Percentiles rank a stretch among this genome's conserved stretches.
Evolutionary conservation across 2,888 invertebrate genomes (phyloP).

Genomic region (Xylota sylvarum): DNA sequence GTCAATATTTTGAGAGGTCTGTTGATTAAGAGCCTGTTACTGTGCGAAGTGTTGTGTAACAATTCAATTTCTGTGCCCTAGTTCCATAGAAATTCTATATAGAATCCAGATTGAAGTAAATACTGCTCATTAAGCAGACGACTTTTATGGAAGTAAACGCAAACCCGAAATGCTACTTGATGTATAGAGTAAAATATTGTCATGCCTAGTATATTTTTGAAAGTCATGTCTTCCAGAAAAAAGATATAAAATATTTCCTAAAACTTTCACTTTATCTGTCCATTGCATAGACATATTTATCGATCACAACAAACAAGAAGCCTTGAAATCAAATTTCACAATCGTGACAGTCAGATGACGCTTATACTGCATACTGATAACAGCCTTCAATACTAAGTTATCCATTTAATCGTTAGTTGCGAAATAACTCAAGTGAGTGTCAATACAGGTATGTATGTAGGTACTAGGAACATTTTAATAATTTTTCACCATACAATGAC

Average conservation of each 20-base stretch:
- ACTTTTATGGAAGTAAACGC: no score
- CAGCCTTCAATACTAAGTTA: not conserved
- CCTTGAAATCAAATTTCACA: constrained; percentile 3
- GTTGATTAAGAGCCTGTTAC: no score
- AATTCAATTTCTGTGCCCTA: no score
- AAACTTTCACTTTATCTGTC: not conserved
- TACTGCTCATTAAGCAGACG: no score
- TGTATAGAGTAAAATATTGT: no score
- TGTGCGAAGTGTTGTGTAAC: no score
- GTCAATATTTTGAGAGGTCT: no score
- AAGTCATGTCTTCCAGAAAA: not conserved
- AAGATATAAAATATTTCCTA: no score
- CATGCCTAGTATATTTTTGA: no score
- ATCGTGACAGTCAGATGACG: constrained; percentile 6
- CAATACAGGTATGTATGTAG: constrained; percentile 4
- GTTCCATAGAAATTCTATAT: no score
- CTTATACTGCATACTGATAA: constrained; percentile 7
- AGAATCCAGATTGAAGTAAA: no score
- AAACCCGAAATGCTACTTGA: no score
- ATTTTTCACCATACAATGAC: not conserved
- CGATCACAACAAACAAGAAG: not conserved
- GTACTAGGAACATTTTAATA: not conserved
- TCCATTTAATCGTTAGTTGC: constrained; percentile 9
- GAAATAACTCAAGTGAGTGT: constrained; percentile 30
- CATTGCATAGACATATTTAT: not conserved